Base-by-base conservation (phyloP, 92 coral and sea anemone genomes). In the Siderastrea siderea region DNA sequence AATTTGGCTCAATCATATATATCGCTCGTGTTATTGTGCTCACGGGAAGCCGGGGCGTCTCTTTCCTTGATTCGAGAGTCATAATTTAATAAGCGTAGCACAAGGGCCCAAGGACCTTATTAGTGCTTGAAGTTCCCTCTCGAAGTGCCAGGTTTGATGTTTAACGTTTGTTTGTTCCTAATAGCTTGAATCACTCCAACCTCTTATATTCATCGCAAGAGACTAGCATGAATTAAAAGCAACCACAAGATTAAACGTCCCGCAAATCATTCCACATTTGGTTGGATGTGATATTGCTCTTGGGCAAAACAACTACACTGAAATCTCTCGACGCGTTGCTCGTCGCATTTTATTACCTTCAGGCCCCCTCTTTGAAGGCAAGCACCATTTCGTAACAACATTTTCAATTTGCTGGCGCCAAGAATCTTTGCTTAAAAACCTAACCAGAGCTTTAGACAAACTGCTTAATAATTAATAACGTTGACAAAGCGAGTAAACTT, bases 71-170 rank as follows among this genome's bases (percentile, higher is more conserved):
- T 63, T 51, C 66, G 62, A 84, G 80, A 74, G 70, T 60, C 80
- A 84, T 84, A 73, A 74, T 73, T 84, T 74, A 73, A 84, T 84
- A 84, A 84, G 80, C 87, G 63, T 63, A 81, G 52, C 74, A 60
- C 57, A 82, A 82, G 78, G 68, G 48, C 83, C 70, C 72, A 79
- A 79, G 83, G 86, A 57, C 86, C 69, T 68, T 82, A 47, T 70
- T 82, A 82, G 53, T 82, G 51, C 64, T 73, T 43, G 45, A 84
- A 74, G 81, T 61, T 73, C 64, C 63, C 47, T 83, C 50, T 71
- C 49, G 61, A 38, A 82, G 79, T 67, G 73, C 44, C 78, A 72
- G 79, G 87, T 51, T 17, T 60, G 87, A 58, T 83, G 70, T 60
- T 9, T 84, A 71, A 51, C 87, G 73, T 84, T 74, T 84, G 87